phyloP scores from a whole-genome alignment of 53 echinoderm and acorn worm genomes.

The Arbacia lixula region DNA sequence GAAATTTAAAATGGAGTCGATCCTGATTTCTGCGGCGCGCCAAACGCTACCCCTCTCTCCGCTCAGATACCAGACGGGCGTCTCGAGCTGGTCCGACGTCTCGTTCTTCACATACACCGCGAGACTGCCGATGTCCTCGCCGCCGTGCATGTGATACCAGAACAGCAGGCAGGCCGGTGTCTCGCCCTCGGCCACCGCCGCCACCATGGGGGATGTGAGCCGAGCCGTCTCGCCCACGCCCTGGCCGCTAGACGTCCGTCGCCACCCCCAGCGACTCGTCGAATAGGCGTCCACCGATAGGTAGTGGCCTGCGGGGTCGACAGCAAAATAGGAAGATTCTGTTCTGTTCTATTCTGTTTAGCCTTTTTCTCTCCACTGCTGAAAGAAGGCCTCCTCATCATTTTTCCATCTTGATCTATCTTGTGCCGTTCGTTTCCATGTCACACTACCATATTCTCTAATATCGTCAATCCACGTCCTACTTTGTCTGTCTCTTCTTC shows the following conservation, averaged over 20 bases:
- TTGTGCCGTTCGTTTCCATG: too few relatives aligned
- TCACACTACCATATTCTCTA: too few relatives aligned
- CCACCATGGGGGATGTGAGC: slow-evolving; percentile 3
- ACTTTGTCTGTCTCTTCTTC: too few relatives aligned
- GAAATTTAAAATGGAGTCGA: slow-evolving; percentile 3
- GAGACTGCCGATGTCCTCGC: neutral
- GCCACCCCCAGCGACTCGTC: neutral
- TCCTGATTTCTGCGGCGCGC: slow-evolving; percentile 72
- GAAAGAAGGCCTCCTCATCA: too few relatives aligned
- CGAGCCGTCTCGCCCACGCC: neutral
- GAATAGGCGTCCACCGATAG: slow-evolving; percentile 1
- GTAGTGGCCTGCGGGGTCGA: slow-evolving; percentile 2
- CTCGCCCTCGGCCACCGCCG: slow-evolving; percentile 18
- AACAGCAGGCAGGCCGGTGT: slow-evolving; percentile 39
- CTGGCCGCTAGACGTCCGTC: neutral
- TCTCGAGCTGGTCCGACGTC: neutral
- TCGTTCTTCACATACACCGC: slow-evolving; percentile 41
- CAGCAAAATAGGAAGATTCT: too few relatives aligned
- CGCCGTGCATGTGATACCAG: slow-evolving; percentile 52
- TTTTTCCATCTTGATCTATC: too few relatives aligned
- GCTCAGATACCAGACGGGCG: slow-evolving; percentile 55
- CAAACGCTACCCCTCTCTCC: slow-evolving; percentile 60
- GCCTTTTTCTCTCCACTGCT: too few relatives aligned
- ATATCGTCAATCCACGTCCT: too few relatives aligned
- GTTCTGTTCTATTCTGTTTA: too few relatives aligned